phyloP scores from a whole-genome alignment of 2,888 invertebrate genomes.

The Drosophila heteroneura region DNA sequence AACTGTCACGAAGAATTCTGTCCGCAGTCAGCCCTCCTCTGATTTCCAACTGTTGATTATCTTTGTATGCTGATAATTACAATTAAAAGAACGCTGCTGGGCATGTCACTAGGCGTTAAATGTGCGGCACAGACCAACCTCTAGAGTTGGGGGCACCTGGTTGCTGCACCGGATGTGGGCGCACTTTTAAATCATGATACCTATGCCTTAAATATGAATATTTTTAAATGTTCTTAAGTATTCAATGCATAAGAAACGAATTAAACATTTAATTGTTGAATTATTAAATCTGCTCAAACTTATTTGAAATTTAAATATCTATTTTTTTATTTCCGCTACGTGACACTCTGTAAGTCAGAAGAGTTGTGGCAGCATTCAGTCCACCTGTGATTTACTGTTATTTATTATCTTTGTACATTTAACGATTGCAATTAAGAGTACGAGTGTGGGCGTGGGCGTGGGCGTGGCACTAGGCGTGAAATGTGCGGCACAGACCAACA shows the following conservation, averaged over 20 bases:
- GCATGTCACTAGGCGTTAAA: slow-evolving; percentile 52
- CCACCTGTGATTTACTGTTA: not conserved
- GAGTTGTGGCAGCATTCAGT: slow-evolving; percentile 19
- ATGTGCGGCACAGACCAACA: slow-evolving; percentile 63
- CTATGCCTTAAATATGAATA: not conserved
- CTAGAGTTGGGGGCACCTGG: slow-evolving; percentile 27
- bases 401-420: slow-evolving; percentile 40
- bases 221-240: not conserved
- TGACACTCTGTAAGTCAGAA: slow-evolving; percentile 31
- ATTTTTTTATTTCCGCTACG: slow-evolving; percentile 20
- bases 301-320: not conserved
- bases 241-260: not conserved
- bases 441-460: slow-evolving; percentile 28
- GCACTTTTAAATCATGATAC: not conserved
- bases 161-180: slow-evolving; percentile 44
- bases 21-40: slow-evolving; percentile 16
- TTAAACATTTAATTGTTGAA: not conserved
- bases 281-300: not conserved
- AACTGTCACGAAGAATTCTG: slow-evolving; percentile 57
- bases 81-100: slow-evolving; percentile 59
- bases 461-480: slow-evolving; percentile 48
- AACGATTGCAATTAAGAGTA: slow-evolving; percentile 57
- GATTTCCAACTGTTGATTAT: slow-evolving; percentile 40
- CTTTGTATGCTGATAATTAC: slow-evolving; percentile 45
- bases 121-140: slow-evolving; percentile 61